These are phyloP conservation scores for Muscicapa adusta DNA, from an alignment of 2,113 vertebrate species.

Conservation along the genomic window DNA sequence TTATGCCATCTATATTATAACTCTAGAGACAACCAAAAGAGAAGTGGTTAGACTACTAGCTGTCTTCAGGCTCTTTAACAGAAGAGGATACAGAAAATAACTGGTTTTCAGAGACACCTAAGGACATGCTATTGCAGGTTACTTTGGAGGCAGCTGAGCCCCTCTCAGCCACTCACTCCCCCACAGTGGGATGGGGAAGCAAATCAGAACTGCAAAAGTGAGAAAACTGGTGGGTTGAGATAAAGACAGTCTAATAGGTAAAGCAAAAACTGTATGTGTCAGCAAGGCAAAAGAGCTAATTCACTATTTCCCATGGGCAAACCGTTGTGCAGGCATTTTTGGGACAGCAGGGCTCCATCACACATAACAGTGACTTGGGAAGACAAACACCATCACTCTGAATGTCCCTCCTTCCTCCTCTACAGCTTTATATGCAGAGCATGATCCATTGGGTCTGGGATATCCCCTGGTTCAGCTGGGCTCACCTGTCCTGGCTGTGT, in stretches of 20 bases:
- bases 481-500: not conserved
- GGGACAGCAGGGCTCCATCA: not conserved
- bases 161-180: not conserved
- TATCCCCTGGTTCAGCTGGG: not conserved
- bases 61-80: not conserved
- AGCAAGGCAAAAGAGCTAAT: not conserved
- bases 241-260: not conserved
- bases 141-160: not conserved
- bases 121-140: not conserved
- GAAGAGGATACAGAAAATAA: not conserved
- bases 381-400: not conserved
- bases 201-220: not conserved
- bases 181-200: not conserved
- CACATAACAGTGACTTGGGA: not conserved
- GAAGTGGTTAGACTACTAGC: not conserved
- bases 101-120: not conserved
- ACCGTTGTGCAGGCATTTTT: not conserved
- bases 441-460: not conserved
- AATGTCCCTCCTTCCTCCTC: not conserved
- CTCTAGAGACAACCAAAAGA: not conserved
- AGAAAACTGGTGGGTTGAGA: not conserved
- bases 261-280: not conserved
- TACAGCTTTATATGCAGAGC: not conserved
- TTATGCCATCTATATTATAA: not conserved
- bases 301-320: not conserved